Conservation (phyloP, 2,797 vertebrate genomes). For the Valencia hispanica region DNA sequence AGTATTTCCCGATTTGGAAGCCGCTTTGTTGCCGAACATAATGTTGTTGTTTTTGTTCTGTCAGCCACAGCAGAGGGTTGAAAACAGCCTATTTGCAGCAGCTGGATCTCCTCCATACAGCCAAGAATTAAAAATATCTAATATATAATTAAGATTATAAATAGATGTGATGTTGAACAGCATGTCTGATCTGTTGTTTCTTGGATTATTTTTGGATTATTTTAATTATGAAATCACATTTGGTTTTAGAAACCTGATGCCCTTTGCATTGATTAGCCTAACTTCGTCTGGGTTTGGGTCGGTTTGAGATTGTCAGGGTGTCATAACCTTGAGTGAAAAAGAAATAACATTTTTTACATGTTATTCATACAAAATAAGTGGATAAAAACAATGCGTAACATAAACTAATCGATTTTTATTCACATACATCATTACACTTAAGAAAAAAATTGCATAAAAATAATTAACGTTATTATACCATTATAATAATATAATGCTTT, state of each 20-base stretch:
- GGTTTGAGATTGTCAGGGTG: background rate
- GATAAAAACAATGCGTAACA: background rate
- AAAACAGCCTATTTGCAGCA: background rate
- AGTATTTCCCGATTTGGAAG: background rate
- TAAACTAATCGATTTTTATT: background rate
- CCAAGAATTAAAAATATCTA: background rate
- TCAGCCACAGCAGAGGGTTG: background rate
- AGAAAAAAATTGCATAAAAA: too few species aligned
- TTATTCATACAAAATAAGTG: background rate
- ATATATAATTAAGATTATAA: background rate
- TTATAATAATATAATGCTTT: background rate
- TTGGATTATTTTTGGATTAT: background rate
- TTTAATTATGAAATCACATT: background rate
- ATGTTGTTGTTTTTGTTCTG: slow-evolving; percentile 20
- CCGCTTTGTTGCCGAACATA: background rate
- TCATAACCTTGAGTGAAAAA: background rate
- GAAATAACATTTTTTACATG: background rate
- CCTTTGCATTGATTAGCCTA: background rate
- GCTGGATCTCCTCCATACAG: background rate
- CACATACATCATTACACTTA: background rate
- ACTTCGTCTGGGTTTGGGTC: background rate
- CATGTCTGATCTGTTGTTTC: background rate
- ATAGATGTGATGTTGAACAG: background rate
- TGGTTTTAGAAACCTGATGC: too few species aligned
- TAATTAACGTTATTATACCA: too few species aligned